Conservation (phyloP, 2,888 invertebrate genomes). For the Athalia circularis region DNA sequence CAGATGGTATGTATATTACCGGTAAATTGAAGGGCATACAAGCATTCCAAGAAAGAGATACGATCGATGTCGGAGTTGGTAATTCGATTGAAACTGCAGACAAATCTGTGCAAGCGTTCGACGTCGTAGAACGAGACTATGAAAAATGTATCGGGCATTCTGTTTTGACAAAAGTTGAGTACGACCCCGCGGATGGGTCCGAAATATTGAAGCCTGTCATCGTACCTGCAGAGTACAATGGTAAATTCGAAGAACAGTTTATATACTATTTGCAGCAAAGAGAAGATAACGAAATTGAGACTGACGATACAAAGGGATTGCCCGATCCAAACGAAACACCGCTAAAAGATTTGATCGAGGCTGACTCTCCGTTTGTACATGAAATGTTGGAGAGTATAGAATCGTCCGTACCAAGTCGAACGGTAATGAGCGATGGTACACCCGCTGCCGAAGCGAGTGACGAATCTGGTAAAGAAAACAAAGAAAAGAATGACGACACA, state of each 20-base stretch:
- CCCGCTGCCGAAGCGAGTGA: neutral
- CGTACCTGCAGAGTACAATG: constrained; percentile 56
- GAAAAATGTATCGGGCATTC: constrained; percentile 68
- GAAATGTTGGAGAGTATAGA: constrained; percentile 57
- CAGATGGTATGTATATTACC: constrained; percentile 51
- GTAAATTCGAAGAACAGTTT: constrained; percentile 68
- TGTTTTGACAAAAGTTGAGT: constrained; percentile 58
- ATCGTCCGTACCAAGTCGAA: constrained; percentile 6
- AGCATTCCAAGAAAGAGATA: constrained; percentile 56
- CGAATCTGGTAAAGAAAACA: constrained; percentile 18
- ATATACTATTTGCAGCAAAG: constrained; percentile 64
- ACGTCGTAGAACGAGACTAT: constrained; percentile 61
- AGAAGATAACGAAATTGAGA: constrained; percentile 62
- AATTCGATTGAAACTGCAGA: constrained; percentile 46
- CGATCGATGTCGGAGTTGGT: constrained; percentile 54
- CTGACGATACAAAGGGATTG: constrained; percentile 54
- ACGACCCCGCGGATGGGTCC: constrained; percentile 43
- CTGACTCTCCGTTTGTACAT: constrained; percentile 61
- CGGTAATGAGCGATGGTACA: neutral
- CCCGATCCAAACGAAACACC: constrained; percentile 60
- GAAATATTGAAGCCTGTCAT: constrained; percentile 47
- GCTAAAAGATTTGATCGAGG: constrained; percentile 64
- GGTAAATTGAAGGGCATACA: constrained; percentile 42
- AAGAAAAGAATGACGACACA: constrained; percentile 1
- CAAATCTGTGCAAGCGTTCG: constrained; percentile 62